phyloP scores from a whole-genome alignment of 2,888 invertebrate genomes.

The Aphrophora alni region DNA sequence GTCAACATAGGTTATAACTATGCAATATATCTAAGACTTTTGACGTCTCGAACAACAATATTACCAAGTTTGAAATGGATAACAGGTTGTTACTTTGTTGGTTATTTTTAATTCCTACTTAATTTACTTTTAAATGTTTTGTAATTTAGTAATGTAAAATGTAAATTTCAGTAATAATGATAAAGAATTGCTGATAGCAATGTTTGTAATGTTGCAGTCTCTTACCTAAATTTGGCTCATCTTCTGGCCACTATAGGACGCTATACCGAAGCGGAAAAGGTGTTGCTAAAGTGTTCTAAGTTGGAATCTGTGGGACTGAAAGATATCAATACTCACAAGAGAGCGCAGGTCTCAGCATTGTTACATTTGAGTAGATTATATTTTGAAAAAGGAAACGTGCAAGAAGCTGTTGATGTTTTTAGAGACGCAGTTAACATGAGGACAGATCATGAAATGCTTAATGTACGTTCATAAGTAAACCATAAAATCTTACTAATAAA shows the following conservation, averaged over 20 bases:
- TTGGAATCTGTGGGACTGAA: conserved; percentile 88
- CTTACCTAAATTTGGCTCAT: conserved; percentile 91
- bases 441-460: conserved; percentile 81
- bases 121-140: too few relatives aligned
- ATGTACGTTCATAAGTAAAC: conserved; percentile 69
- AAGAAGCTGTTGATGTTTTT: conserved; percentile 85
- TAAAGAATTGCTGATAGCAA: too few relatives aligned
- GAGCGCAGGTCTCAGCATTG: conserved; percentile 88
- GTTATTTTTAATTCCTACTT: too few relatives aligned
- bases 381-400: conserved; percentile 81
- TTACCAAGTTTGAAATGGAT: too few relatives aligned
- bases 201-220: conserved; percentile 70
- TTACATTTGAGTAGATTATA: conserved; percentile 87
- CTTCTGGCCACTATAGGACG: conserved; percentile 84
- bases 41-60: too few relatives aligned
- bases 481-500: too few relatives aligned
- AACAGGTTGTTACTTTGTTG: too few relatives aligned
- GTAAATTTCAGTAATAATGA: too few relatives aligned
- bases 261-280: conserved; percentile 81
- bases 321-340: conserved; percentile 87
- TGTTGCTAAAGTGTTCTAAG: conserved; percentile 80
- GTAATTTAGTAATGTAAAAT: too few relatives aligned
- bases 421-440: conserved; percentile 83
- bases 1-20: too few relatives aligned
- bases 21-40: too few relatives aligned